Evolutionary conservation across 2,113 vertebrate genomes (phyloP), one percentile per base, ranked within the genome.

Genomic region (Amia ocellicauda): DNA sequence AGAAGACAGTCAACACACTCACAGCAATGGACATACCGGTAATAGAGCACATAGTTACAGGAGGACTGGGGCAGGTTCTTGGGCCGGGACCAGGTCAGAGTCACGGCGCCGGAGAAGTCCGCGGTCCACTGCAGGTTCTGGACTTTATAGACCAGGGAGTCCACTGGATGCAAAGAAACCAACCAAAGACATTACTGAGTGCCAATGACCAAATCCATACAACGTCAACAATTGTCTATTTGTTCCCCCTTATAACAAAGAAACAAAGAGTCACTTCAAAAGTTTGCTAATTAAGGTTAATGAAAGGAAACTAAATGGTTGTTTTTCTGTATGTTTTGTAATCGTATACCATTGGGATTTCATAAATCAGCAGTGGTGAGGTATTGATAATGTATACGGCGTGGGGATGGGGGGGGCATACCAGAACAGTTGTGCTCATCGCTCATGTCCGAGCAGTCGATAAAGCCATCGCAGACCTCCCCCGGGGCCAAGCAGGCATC

Each of bases 71-170:
- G 90, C 77, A 98, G 93, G 69, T 90, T 95, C 75, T 99, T 98
- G 2, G 97, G 95, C 1, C 90, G 84, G 4, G 81, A 86, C 97
- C 97, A 99, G 0, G 91, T 97, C 83, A 99, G 78, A 1, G 92
- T 96, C 60, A 99, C 72, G 10, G 89, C 85, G 0, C 95, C 97
- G 0, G 83, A 83, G 74, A 95, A 93, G 75, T 98, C 93, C 0
- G 92, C 88, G 0, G 84, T 89, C 95, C 96, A 98, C 73, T 93
- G 94, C n/a, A 99, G 90, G 77, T 97, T 95, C 85, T 95, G 97
- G 10, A 98, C 87, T 79, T 99, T 98, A 74, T 94, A 98, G 3
- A 92, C 92, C 0, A 89, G 80, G 0, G 85, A 81, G 53, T 96
- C 93, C 52, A 80, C 95, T 98, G 61, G 2, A 71, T 22, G 64